phyloP scores from a whole-genome alignment of 2,888 invertebrate species.

The Merodon equestris region DNA sequence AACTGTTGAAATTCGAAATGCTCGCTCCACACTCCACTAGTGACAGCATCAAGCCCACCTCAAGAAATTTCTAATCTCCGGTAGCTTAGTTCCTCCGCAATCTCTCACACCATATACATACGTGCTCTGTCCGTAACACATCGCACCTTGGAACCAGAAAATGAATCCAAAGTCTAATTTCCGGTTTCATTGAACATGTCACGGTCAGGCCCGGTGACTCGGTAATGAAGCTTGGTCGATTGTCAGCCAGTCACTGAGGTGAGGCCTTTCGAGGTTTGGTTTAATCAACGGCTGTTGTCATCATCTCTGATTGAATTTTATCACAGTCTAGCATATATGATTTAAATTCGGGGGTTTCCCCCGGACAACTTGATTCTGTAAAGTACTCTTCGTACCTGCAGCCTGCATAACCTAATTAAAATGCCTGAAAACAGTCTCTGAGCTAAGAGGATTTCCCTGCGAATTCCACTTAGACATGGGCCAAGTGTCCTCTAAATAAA shows the following conservation, averaged over 20 bases:
- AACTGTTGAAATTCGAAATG: too few relatives aligned
- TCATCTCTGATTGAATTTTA: too few relatives aligned
- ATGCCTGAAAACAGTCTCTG: slow-evolving; percentile 31
- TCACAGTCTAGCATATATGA: too few relatives aligned
- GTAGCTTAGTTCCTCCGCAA: slow-evolving; percentile 9
- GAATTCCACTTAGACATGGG: slow-evolving; percentile 31
- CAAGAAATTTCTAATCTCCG: slow-evolving; percentile 55
- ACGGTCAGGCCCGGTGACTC: slow-evolving; percentile 16
- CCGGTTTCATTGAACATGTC: slow-evolving; percentile 52
- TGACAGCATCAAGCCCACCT: too few relatives aligned
- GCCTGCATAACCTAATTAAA: slow-evolving; percentile 40
- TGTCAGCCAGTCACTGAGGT: too few relatives aligned
- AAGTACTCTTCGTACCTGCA: too few relatives aligned
- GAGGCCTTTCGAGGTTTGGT: too few relatives aligned
- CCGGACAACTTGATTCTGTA: too few relatives aligned
- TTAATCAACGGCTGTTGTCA: too few relatives aligned
- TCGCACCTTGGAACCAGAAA: neutral
- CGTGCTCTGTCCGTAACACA: slow-evolving; percentile 7
- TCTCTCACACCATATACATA: neutral
- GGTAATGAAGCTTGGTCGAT: too few relatives aligned
- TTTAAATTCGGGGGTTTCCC: too few relatives aligned
- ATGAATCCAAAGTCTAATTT: slow-evolving; percentile 62
- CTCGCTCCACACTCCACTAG: too few relatives aligned
- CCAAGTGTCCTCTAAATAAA: slow-evolving; percentile 48
- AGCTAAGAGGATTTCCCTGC: slow-evolving; percentile 24